phyloP scores from a whole-genome alignment of 1,140 invertebrate genomes.

The Philotrypesis tridentata region DNA sequence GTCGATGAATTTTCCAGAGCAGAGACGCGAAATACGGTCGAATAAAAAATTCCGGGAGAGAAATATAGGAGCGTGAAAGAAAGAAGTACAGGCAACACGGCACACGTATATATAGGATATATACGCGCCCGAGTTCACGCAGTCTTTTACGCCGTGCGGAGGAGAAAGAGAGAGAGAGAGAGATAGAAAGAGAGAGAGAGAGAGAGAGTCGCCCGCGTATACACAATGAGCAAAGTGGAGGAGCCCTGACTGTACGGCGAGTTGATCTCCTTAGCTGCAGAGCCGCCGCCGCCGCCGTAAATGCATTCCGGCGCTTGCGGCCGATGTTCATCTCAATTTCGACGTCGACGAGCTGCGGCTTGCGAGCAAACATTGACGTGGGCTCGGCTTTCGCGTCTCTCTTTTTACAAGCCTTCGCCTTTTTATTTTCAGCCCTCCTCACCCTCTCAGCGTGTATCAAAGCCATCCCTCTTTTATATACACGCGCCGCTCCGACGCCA shows the following conservation, averaged over 20 bases:
- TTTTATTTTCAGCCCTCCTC: not conserved
- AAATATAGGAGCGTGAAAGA: not conserved
- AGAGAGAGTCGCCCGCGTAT: not conserved
- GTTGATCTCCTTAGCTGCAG: slow-evolving; percentile 13
- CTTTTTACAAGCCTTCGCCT: slow-evolving; percentile 2
- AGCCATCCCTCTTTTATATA: not conserved
- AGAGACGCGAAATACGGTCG: not conserved
- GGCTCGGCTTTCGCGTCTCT: not conserved
- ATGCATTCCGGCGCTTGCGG: slow-evolving; percentile 13
- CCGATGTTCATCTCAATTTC: slow-evolving; percentile 13
- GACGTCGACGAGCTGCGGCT: not conserved
- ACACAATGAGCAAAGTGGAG: not conserved
- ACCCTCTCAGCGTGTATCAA: not conserved
- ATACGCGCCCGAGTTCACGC: slow-evolving; percentile 1
- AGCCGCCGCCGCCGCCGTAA: too few relatives aligned
- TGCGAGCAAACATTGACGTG: slow-evolving; percentile 17
- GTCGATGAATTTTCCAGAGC: slow-evolving; percentile 35
- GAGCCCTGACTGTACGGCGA: slow-evolving; percentile 3
- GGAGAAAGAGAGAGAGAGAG: too few relatives aligned
- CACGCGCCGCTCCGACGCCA: not conserved
- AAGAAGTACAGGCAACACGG: not conserved
- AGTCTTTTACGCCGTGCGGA: slow-evolving; percentile 29
- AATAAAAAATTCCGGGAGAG: not conserved
- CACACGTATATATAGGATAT: slow-evolving; percentile 4
- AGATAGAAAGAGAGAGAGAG: too few relatives aligned